These are phyloP conservation scores for Hipposideros larvatus DNA, from an alignment of 2,797 vertebrate genomes.

Conservation along the genomic window DNA sequence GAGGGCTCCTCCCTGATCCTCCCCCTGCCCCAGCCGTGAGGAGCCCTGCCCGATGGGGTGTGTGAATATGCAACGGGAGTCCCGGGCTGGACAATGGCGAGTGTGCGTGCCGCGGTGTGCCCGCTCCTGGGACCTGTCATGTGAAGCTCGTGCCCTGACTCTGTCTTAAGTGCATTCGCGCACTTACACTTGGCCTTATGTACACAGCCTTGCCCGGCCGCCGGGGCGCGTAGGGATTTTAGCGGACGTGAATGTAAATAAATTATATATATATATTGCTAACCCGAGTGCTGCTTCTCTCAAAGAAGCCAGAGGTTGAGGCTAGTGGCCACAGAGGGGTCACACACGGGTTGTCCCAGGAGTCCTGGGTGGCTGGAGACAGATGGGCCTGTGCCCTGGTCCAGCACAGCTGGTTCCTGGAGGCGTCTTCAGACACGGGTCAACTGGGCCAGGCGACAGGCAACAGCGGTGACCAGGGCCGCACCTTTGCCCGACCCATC, in stretches of 20 bases:
- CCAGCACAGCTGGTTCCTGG: neutral
- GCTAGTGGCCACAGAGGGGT: neutral
- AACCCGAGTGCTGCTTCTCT: constrained; percentile 77
- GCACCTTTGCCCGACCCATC: constrained; percentile 90
- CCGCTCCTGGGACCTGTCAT: constrained; percentile 83
- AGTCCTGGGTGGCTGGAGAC: neutral
- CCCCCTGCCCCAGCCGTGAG: neutral
- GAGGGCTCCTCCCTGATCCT: constrained; percentile 49
- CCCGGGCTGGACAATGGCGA: constrained; percentile 87
- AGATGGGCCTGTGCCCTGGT: neutral
- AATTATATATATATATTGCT: constrained; percentile 96
- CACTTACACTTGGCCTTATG: constrained; percentile 94
- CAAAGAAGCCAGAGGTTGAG: neutral
- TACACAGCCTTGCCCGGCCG: constrained; percentile 90
- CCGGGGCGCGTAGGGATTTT: constrained; percentile 95
- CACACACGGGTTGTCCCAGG: neutral
- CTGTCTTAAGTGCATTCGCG: constrained; percentile 92
- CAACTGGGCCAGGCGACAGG: constrained; percentile 34
- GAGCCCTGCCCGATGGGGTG: constrained; percentile 71
- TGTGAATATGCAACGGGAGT: constrained; percentile 78
- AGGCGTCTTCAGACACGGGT: constrained; percentile 34
- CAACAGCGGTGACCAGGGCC: constrained; percentile 88
- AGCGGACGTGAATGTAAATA: constrained; percentile 99
- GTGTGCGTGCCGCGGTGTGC: constrained; percentile 87
- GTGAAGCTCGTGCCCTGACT: constrained; percentile 92